phyloP scores from a whole-genome alignment of 2,797 vertebrate genomes.

The Lemur catta region DNA sequence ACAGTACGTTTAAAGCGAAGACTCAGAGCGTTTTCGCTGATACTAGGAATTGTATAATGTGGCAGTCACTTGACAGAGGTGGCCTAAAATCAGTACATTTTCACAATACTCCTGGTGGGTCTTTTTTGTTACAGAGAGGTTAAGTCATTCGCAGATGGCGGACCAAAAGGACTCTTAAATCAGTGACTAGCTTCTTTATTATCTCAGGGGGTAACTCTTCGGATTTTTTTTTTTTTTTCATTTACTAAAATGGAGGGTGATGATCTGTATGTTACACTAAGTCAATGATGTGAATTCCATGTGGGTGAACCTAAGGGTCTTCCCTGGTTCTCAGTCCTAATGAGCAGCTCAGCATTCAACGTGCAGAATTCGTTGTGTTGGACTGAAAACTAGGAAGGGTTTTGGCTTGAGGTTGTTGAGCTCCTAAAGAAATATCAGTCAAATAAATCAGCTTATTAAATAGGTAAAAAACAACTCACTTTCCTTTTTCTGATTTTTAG shows the following conservation, averaged over 20 bases:
- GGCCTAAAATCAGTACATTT: not conserved
- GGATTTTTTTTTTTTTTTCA: not conserved
- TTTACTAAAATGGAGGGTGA: not conserved
- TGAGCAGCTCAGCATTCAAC: not conserved
- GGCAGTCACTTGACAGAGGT: not conserved
- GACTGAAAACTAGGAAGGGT: not conserved
- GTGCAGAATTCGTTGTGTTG: not conserved
- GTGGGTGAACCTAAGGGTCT: no score
- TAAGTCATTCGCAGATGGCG: not conserved
- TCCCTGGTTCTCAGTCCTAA: not conserved
- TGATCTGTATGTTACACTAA: not conserved
- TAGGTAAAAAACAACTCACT: not conserved
- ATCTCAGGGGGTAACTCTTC: not conserved
- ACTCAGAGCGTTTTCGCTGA: not conserved
- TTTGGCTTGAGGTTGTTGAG: not conserved
- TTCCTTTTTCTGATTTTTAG: not conserved
- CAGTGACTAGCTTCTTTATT: not conserved
- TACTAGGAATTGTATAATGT: not conserved
- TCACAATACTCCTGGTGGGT: not conserved
- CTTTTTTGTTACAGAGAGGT: not conserved
- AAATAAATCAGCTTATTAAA: not conserved
- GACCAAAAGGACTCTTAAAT: not conserved
- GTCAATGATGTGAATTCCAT: accelerated
- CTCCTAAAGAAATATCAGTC: not conserved
- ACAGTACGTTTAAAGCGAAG: not conserved